Percentiles rank a stretch among this genome's conserved stretches.
Conservation (phyloP, 2,797 vertebrate genomes). For the Sebastes glaucus region DNA sequence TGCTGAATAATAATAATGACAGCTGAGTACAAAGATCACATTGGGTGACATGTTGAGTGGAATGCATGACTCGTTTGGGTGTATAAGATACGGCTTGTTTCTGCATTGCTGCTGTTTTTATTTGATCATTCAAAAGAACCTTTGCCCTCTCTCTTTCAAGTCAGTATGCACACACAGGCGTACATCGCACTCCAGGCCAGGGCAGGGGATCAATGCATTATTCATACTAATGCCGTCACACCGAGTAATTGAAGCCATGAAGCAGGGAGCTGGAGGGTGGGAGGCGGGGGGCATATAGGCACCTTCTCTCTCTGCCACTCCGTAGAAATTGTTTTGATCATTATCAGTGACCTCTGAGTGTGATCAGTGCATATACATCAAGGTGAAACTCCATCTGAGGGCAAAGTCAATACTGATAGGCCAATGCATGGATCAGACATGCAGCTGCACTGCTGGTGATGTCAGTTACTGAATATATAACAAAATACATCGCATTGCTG, state of each 20-base stretch:
- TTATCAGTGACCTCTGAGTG: slow-evolving; percentile 69
- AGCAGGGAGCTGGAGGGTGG: neutral
- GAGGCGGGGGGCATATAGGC: neutral
- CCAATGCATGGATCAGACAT: neutral
- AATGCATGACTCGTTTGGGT: slow-evolving; percentile 16
- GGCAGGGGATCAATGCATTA: slow-evolving; percentile 58
- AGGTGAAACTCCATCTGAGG: slow-evolving; percentile 54
- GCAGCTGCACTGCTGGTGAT: neutral
- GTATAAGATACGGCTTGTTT: neutral
- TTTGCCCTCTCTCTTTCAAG: slow-evolving; percentile 44
- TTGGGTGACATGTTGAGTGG: neutral
- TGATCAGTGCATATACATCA: slow-evolving; percentile 46
- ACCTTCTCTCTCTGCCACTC: slow-evolving; percentile 22
- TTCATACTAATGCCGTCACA: slow-evolving; percentile 53
- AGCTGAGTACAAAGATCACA: slow-evolving; percentile 4
- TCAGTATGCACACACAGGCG: slow-evolving; percentile 1
- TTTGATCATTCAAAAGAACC: slow-evolving; percentile 42
- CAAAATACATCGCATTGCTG: neutral
- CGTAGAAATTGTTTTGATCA: slow-evolving; percentile 56
- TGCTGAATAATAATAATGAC: neutral
- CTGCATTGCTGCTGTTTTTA: neutral
- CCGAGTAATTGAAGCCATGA: slow-evolving; percentile 55
- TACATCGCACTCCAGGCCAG: slow-evolving; percentile 3
- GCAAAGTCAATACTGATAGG: slow-evolving; percentile 5
- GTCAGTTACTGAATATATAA: neutral